Evolutionary conservation across 2,888 invertebrate genomes (phyloP).

Genomic region (Deilephila porcellus): DNA sequence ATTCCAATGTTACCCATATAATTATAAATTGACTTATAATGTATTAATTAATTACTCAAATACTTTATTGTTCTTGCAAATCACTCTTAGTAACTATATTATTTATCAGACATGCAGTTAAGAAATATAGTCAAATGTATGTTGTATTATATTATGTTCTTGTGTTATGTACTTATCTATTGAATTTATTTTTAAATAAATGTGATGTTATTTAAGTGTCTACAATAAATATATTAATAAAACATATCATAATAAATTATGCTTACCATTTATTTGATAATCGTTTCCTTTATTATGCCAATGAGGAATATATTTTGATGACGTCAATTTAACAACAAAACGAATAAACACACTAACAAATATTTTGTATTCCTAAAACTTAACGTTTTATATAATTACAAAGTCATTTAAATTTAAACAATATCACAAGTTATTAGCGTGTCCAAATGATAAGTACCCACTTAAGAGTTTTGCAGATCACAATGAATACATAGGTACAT

Average conservation of each 20-base stretch:
- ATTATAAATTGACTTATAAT: not conserved
- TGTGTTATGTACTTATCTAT: constrained; percentile 5
- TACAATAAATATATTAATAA: constrained; percentile 36
- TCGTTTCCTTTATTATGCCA: constrained; percentile 13
- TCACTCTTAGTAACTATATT: not conserved
- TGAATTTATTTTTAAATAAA: not conserved
- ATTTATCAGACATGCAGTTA: not conserved
- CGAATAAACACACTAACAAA: constrained; percentile 41
- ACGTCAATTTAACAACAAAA: constrained; percentile 3
- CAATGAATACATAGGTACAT: constrained; percentile 41
- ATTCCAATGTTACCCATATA: not conserved
- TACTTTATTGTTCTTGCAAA: constrained; percentile 13
- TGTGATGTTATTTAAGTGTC: constrained; percentile 19
- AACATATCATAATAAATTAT: constrained; percentile 35
- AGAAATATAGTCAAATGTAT: not conserved
- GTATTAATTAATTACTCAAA: not conserved
- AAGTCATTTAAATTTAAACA: constrained; percentile 48
- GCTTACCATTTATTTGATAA: constrained; percentile 26
- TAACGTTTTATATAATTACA: constrained; percentile 57
- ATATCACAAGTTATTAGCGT: constrained; percentile 57
- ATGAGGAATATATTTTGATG: not conserved
- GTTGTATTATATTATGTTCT: not conserved
- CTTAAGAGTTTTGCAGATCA: constrained; percentile 48
- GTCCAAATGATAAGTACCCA: constrained; percentile 42
- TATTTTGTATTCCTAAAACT: constrained; percentile 65